phyloP scores from a whole-genome alignment of 2,888 invertebrate genomes.

The Dryobotodes eremita region DNA sequence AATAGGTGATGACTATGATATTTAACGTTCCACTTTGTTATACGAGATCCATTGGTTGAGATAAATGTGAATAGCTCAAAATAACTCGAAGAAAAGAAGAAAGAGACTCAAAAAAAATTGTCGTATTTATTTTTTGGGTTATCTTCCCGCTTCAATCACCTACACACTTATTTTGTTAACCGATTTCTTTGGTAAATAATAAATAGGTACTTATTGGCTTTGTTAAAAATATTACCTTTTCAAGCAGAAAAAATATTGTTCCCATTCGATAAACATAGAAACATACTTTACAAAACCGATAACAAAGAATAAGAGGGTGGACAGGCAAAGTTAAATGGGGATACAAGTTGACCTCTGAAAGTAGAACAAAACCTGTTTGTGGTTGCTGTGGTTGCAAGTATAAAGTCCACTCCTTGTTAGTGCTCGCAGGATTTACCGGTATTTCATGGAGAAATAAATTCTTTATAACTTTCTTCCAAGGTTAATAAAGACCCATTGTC shows the following conservation, averaged over 20 bases:
- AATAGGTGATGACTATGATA: slow-evolving; percentile 60
- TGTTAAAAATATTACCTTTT: neutral
- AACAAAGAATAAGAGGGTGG: slow-evolving; percentile 17
- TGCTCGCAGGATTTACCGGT: slow-evolving; percentile 18
- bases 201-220: too few species aligned
- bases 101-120: neutral
- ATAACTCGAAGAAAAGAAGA: neutral
- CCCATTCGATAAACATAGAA: slow-evolving; percentile 2
- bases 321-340: slow-evolving; percentile 34
- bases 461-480: neutral
- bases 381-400: slow-evolving; percentile 31
- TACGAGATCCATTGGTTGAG: slow-evolving; percentile 44
- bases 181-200: neutral
- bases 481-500: neutral
- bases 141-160: too few species aligned
- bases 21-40: slow-evolving; percentile 64
- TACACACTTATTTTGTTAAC: neutral
- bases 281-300: slow-evolving; percentile 5
- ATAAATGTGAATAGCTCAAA: slow-evolving; percentile 23
- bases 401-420: slow-evolving; percentile 42
- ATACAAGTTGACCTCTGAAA: slow-evolving; percentile 27
- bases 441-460: slow-evolving; percentile 20
- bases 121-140: neutral
- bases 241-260: neutral
- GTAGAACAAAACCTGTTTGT: slow-evolving; percentile 43